A percentile compares a stretch with the other conserved stretches of the same genome.
These are phyloP conservation scores for Augochlora pura DNA, from an alignment of 1,140 invertebrate species.

Conservation along the genomic window DNA sequence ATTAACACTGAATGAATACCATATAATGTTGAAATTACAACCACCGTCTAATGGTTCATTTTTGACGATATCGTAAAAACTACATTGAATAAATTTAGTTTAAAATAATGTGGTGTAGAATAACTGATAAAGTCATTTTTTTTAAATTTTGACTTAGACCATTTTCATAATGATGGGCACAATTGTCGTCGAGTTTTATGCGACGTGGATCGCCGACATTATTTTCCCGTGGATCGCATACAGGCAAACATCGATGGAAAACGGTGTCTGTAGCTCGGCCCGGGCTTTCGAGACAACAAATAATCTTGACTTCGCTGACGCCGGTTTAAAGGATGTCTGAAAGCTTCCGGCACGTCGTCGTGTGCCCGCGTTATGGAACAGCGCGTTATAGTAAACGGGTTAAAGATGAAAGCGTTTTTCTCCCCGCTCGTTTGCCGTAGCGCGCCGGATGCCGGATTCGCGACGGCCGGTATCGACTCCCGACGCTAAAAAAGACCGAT, in stretches of 20 bases:
- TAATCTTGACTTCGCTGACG: constrained; percentile 5
- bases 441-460: background rate
- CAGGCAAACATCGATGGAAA: background rate
- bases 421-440: background rate
- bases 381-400: background rate
- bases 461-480: constrained; percentile 14
- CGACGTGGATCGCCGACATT: too few relatives aligned
- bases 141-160: too few relatives aligned
- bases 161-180: too few relatives aligned
- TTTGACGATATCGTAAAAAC: too few relatives aligned
- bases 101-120: too few relatives aligned
- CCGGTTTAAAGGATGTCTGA: background rate
- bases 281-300: background rate
- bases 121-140: too few relatives aligned
- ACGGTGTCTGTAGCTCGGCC: too few relatives aligned
- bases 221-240: background rate
- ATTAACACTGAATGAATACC: too few relatives aligned
- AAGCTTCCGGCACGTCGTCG: constrained; percentile 11
- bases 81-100: too few relatives aligned
- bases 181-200: too few relatives aligned
- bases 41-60: too few relatives aligned
- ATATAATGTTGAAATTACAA: too few relatives aligned
- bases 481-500: constrained; percentile 52
- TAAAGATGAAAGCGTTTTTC: background rate
- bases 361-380: background rate